Conservation (phyloP, 2,797 vertebrate species). For the Acipenser oxyrinchus region DNA sequence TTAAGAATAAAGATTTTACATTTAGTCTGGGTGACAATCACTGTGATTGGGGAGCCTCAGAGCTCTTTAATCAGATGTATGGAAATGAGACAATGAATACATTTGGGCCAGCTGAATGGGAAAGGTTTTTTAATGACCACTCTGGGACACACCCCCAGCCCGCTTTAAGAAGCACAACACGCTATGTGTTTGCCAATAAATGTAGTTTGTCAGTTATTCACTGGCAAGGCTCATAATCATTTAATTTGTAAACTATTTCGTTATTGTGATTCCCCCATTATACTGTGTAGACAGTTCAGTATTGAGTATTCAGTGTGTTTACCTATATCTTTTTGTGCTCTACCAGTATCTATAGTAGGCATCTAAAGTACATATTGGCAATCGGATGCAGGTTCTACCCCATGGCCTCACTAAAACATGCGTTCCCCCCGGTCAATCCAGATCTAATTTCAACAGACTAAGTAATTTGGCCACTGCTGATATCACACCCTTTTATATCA, state of each 20-base stretch:
- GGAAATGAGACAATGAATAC: constrained; percentile 81
- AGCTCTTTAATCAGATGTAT: constrained; percentile 84
- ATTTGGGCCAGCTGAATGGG: constrained; percentile 50
- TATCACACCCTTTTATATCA: no score
- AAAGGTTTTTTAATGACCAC: constrained; percentile 19
- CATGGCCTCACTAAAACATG: no score
- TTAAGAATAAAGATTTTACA: constrained; percentile 76
- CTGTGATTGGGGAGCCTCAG: constrained; percentile 58
- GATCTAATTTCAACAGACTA: no score
- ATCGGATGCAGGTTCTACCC: no score
- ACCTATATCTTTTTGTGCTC: no score
- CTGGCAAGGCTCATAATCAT: constrained; percentile 23
- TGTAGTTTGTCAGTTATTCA: constrained; percentile 33
- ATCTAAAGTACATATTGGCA: no score
- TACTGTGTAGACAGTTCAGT: not conserved
- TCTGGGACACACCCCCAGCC: constrained; percentile 11
- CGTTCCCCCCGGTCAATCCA: no score
- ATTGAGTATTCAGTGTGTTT: not conserved
- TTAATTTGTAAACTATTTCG: constrained; percentile 3
- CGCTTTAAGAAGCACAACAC: not conserved
- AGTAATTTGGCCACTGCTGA: no score
- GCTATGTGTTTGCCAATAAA: constrained; percentile 19
- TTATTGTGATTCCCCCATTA: not conserved
- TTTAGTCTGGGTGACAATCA: constrained; percentile 68
- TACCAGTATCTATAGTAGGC: no score